Evolutionary conservation across 2,797 vertebrate species (phyloP), one percentile per base, ranked within the genome.

Genomic region (Helostoma temminkii): DNA sequence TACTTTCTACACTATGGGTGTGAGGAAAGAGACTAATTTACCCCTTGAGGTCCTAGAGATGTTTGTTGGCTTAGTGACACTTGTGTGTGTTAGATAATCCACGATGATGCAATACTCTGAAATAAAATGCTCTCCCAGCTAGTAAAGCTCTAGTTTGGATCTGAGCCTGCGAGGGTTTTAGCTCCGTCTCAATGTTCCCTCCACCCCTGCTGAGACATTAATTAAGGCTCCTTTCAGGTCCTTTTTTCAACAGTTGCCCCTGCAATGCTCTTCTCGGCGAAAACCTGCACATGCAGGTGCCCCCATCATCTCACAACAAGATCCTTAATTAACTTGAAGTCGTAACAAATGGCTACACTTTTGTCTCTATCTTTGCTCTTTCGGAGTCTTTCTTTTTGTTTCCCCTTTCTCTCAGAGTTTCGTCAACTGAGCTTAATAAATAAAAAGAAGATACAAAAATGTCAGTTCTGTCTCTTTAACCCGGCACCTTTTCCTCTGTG

Each of bases 21-120:
- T 78, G 81, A 91, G 86, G 84, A 87, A 84, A 72, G 79, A 88
- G 88, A 86, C 85, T 92, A 94, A 93, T 94, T 93, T 90, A 85
- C 81, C 87, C 91, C 92, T 90, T 42, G 24, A 93, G 93, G 91
- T 92, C 88, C 59, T 47, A 36, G 83, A 87, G 78, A 90, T 92
- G 91, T 93, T 94, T 93, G 89, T 93, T 92, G 88, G 91, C 91
- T 92, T 89, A 83, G 89, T 91, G 92, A 92, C 92, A 94, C 91
- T 93, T 84, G 79, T 85, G 90, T 92, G 93, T 88, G 91, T 91
- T 92, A 89, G 91, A 89, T 94, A 93, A 94, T 94, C 87, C 66
- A 55, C 30, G 61, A 88, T 95, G 94, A 95, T 94, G 94, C 93
- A 95, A 94, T 80, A 56, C 72, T 57, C 36, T 92, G 94, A 91